A percentile compares a stretch with the other conserved stretches of the same genome.
Evolutionary conservation across 1,140 invertebrate genomes (phyloP).

Genomic region (Leptopilina boulardi): DNA sequence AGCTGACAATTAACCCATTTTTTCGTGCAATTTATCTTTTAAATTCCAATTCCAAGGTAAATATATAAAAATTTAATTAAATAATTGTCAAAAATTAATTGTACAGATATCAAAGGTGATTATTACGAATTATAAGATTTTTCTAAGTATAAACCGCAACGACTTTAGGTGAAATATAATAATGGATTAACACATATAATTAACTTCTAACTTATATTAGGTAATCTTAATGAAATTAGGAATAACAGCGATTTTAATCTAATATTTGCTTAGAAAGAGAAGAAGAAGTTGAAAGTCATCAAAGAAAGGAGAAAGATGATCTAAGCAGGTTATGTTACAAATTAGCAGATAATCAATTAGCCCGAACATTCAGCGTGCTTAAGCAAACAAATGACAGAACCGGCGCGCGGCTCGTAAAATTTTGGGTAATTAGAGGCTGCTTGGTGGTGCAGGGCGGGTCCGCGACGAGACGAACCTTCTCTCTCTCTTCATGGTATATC

Average conservation of each 20-base stretch:
- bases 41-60: no score
- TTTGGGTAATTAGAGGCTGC: slow-evolving; percentile 66
- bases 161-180: no score
- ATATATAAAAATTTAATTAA: no score
- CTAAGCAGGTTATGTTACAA: slow-evolving; percentile 56
- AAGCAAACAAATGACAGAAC: slow-evolving; percentile 65
- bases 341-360: slow-evolving; percentile 71
- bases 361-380: slow-evolving; percentile 56
- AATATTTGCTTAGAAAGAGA: neutral
- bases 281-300: neutral
- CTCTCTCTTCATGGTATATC: slow-evolving; percentile 18
- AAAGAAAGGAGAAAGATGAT: slow-evolving; percentile 40
- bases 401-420: slow-evolving; percentile 63
- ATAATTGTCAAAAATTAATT: no score
- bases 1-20: no score
- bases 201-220: no score
- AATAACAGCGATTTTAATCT: neutral
- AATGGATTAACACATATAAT: no score
- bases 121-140: no score
- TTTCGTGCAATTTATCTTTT: no score
- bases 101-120: no score
- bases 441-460: slow-evolving; percentile 46
- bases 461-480: slow-evolving; percentile 37
- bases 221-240: neutral
- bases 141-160: no score